phyloP scores from a whole-genome alignment of 1,140 invertebrate species.

The Ooceraea biroi region DNA sequence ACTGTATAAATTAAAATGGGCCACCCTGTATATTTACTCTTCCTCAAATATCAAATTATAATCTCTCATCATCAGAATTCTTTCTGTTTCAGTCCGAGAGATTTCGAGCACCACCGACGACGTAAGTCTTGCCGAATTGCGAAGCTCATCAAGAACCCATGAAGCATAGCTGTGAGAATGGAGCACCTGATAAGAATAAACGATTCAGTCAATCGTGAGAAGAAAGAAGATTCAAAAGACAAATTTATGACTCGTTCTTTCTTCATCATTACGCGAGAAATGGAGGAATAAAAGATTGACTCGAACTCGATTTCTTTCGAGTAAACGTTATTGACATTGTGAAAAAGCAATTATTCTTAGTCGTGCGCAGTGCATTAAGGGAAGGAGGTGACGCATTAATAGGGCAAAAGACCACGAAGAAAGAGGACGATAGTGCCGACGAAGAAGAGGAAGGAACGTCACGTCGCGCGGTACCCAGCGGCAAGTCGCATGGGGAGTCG shows the following conservation, averaged over 20 bases:
- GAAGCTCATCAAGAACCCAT: background rate
- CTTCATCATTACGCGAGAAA: background rate
- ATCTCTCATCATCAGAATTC: slow-evolving; percentile 19
- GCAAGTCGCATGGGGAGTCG: background rate
- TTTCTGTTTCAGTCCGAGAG: slow-evolving; percentile 39
- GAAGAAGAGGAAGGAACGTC: no score
- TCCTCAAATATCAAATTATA: background rate
- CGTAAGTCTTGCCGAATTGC: background rate
- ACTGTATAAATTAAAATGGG: no score
- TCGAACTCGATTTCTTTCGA: no score
- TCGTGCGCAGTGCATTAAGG: no score
- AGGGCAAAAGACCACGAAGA: no score
- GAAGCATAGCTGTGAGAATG: slow-evolving; percentile 34
- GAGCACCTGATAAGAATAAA: background rate
- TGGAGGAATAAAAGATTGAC: background rate
- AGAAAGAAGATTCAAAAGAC: background rate
- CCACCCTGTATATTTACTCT: no score
- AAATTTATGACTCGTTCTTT: background rate
- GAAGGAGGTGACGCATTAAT: no score
- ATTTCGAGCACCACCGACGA: background rate
- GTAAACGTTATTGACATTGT: background rate
- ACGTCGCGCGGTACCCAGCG: no score
- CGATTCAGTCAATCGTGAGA: no score
- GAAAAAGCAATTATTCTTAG: slow-evolving; percentile 19
- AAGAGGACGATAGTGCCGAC: no score